phyloP scores from a whole-genome alignment of 1,140 invertebrate species.

The Bacillus rossius region DNA sequence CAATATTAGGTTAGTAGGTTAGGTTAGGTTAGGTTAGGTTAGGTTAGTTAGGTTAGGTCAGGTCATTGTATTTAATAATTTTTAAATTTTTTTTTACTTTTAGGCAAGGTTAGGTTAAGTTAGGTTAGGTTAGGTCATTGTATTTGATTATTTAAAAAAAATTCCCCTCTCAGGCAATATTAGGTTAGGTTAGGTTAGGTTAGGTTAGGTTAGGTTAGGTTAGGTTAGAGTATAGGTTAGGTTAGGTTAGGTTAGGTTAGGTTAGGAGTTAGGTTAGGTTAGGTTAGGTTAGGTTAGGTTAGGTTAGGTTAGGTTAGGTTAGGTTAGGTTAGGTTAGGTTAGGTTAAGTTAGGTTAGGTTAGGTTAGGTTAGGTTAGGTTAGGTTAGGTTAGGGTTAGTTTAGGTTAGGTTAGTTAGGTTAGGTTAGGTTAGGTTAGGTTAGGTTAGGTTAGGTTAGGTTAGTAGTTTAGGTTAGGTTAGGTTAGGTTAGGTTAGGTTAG shows the following conservation, averaged over 20 bases:
- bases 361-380: constrained; percentile 33
- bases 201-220: no score
- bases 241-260: constrained; percentile 21
- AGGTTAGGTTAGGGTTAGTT: constrained; percentile 9
- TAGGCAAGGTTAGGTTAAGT: no score
- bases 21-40: constrained; percentile 27
- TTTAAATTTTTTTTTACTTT: no score
- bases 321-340: constrained; percentile 29
- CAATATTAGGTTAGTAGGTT: constrained; percentile 21
- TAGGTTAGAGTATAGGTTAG: constrained; percentile 17
- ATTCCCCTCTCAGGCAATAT: no score
- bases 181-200: no score
- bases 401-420: background rate
- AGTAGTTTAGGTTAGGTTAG: constrained; percentile 38
- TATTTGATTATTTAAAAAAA: no score
- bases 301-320: constrained; percentile 15
- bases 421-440: constrained; percentile 36
- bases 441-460: constrained; percentile 40
- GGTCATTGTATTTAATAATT: no score
- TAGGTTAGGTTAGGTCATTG: no score
- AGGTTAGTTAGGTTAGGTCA: constrained; percentile 31
- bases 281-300: constrained; percentile 31
- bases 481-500: constrained; percentile 39
- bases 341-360: constrained; percentile 35
- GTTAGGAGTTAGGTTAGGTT: constrained; percentile 28